Base-by-base conservation (phyloP, 1,140 invertebrate genomes). In the Eumeta japonica region DNA sequence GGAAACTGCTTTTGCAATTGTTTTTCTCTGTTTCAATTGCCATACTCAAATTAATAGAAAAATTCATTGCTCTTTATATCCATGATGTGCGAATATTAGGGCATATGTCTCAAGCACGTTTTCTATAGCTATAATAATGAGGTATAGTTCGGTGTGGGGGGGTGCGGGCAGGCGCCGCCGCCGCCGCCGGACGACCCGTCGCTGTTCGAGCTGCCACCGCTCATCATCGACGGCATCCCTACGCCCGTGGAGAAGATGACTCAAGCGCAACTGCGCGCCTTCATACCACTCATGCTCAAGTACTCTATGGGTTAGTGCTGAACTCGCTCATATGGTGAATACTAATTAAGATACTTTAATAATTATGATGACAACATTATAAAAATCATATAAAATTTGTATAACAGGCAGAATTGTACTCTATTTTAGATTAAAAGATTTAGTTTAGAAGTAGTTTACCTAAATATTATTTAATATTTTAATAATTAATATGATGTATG, bases 191-290 rank as follows among this genome's bases (percentile, higher is more conserved):
- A 97, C 47, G 93, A 94, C 76, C 90, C 92, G 2, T 89, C 89
- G 29, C 77, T 97, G 20, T 95, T 97, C 71, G 94, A 97, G 77
- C 76, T 98, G 60, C 95, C 95, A 35, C 92, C 93, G 11, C 78
- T 97, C 20, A 93, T 97, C 46, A 94, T 98, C 50, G 95, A 97
- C 75, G 95, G 91, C 29, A 98, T 98, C 64, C 95, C 95, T 17
- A 98, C 94, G 27, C 94, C 94, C 2, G 92, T 98, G 0, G 95
- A 98, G 74, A 97, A 97, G 81, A 98, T 98, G 95, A 97, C 95
- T 13, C 95, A 97, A 70, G 95, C 94, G 19, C 95, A 97, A 68
- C 76, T 98, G 27, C 76, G 95, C 46, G 94, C 94, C 30, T 98
- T 98, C 66, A 97, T 98, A 52, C 95, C 95, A 28, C 81, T 97